Evolutionary conservation across 2,113 vertebrate genomes (phyloP), one percentile per base, ranked within the genome.

Genomic region (Nesogale talazaci): DNA sequence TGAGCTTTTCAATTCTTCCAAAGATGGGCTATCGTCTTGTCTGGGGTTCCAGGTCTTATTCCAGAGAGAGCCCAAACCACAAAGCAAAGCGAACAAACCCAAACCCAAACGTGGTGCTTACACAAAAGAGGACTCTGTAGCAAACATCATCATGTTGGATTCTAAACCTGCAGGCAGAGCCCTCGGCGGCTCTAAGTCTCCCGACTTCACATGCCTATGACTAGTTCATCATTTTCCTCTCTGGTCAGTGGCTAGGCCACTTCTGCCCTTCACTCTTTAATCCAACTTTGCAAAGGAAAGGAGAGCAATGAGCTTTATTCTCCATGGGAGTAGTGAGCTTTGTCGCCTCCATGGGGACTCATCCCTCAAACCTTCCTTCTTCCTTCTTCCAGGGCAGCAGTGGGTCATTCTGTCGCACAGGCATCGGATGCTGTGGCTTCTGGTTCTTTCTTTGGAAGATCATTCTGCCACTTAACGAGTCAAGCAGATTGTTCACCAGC

Each of bases 391-490:
- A 0, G 3, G 56, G 31, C 42, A 19, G 42, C 59, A 36, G 52
- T 2, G 5, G 80, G 72, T 56, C 72, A 1, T 14, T 80, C 79
- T 84, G 52, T 83, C 69, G 46, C 69, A 63, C 70, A 76, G 63
- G 74, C 83, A 16, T 20, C 59, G 72, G 36, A 59, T 36, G 31
- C 77, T 42, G 36, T 65, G 81, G 42, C 89, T 85, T 90, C 75
- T 69, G 52, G 79, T 19, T 76, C 56, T 94, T 91, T 86, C 79
- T 89, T 88, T 81, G 89, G 95, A 93, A 93, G 86, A 93, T 27
- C 20, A 56, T 70, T 83, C 59, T 88, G 86, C 82, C 75, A 25
- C 63, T 65, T 69, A 80, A 88, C 77, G 94, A 95, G 94, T 93
- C 84, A 84, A 91, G 91, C 81, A 93, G 94, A 89, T 85, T 16